Evolutionary conservation across 2,888 invertebrate genomes (phyloP).

Genomic region (Polyommatus iphigenia): DNA sequence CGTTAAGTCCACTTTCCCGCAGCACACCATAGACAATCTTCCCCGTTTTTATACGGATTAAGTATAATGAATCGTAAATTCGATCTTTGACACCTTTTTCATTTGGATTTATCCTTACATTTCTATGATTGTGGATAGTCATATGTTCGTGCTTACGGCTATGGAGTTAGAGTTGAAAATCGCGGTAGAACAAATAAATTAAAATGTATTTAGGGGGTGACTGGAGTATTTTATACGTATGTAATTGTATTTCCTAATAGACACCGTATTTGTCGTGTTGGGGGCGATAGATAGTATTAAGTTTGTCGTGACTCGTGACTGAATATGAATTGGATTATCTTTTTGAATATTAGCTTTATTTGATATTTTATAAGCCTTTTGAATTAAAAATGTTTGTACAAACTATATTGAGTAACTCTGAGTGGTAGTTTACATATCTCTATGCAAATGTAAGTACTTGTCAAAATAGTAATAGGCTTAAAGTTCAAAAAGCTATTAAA

Average conservation of each 20-base stretch:
- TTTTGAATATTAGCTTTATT: slow-evolving; percentile 12
- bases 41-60: slow-evolving; percentile 74
- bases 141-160: slow-evolving; percentile 38
- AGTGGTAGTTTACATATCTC: no score
- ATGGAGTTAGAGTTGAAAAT: slow-evolving; percentile 41
- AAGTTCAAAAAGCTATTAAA: no score
- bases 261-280: slow-evolving; percentile 56
- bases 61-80: slow-evolving; percentile 80
- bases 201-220: slow-evolving; percentile 62
- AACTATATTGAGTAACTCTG: not conserved
- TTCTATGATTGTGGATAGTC: slow-evolving; percentile 59
- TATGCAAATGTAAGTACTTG: no score
- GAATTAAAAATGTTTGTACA: no score
- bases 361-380: not conserved
- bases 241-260: slow-evolving; percentile 66
- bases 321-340: slow-evolving; percentile 14
- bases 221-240: slow-evolving; percentile 57
- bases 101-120: slow-evolving; percentile 70
- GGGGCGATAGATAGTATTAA: slow-evolving; percentile 26
- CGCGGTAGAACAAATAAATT: slow-evolving; percentile 54
- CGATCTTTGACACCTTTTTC: slow-evolving; percentile 81
- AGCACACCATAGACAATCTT: slow-evolving; percentile 41
- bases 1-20: slow-evolving; percentile 42
- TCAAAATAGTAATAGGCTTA: no score
- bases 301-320: slow-evolving; percentile 15